Conservation (phyloP, 2,888 invertebrate species). For the Nysson spinosus region DNA sequence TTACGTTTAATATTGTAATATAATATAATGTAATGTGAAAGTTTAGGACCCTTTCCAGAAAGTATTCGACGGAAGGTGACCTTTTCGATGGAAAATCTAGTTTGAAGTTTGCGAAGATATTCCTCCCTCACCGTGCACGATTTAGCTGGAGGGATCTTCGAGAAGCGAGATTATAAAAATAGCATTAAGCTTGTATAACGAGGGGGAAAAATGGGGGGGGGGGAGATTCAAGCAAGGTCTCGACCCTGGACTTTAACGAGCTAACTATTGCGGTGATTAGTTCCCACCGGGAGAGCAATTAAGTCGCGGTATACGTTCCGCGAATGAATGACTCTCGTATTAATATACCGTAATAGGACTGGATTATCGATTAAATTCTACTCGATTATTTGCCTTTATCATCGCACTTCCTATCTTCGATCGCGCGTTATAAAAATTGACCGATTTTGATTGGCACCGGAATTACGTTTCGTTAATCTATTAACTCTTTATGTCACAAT, state of each 20-base stretch:
- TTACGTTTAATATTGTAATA: too few species aligned
- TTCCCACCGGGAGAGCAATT: constrained; percentile 23
- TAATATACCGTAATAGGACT: constrained; percentile 18
- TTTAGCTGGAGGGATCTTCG: constrained; percentile 35
- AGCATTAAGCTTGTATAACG: constrained; percentile 25
- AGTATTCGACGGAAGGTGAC: too few species aligned
- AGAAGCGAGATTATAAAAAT: constrained; percentile 41
- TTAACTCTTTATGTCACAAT: too few species aligned
- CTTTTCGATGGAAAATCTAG: too few species aligned
- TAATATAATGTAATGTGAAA: too few species aligned
- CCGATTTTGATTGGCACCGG: too few species aligned
- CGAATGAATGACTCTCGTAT: constrained; percentile 29
- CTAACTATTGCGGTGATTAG: constrained; percentile 39
- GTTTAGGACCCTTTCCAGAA: too few species aligned
- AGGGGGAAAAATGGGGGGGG: neutral
- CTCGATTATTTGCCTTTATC: too few species aligned
- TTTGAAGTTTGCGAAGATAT: constrained; percentile 27
- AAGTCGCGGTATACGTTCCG: constrained; percentile 3
- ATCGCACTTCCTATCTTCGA: too few species aligned
- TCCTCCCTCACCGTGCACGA: constrained; percentile 30
- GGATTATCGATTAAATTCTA: constrained; percentile 5
- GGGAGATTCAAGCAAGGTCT: constrained; percentile 6
- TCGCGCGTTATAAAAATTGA: too few species aligned
- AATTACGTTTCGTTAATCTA: too few species aligned
- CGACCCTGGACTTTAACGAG: constrained; percentile 23